Conservation (phyloP, 2,113 vertebrate species). For the Chiloscyllium plagiosum region DNA sequence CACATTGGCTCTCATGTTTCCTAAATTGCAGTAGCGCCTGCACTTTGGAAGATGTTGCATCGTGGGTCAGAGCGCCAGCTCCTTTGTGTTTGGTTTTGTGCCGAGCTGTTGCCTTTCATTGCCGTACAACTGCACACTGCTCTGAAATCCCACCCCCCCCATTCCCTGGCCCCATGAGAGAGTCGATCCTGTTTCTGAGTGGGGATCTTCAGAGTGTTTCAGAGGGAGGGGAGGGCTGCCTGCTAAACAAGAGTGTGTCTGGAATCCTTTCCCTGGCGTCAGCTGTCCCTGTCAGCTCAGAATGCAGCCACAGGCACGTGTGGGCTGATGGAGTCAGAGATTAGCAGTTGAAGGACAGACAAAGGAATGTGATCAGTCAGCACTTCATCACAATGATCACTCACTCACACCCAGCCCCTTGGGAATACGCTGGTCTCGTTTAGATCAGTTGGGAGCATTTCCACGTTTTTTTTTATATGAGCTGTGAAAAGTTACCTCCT, state of each 20-base stretch:
- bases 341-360: not conserved
- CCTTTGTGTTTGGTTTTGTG: not conserved
- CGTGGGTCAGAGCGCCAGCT: not conserved
- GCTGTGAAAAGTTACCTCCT: not conserved
- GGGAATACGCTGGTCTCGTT: not conserved
- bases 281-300: not conserved
- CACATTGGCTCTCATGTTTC: not conserved
- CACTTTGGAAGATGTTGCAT: not conserved
- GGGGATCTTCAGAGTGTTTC: not conserved
- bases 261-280: not conserved
- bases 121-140: not conserved
- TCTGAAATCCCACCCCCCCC: no score
- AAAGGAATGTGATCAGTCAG: not conserved
- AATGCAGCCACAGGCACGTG: not conserved
- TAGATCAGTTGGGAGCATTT: not conserved
- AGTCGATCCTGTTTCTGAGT: not conserved
- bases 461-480: not conserved
- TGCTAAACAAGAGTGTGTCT: not conserved
- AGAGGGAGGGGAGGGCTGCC: not conserved
- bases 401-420: not conserved
- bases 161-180: not conserved
- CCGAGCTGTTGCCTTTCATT: not conserved
- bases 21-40: not conserved
- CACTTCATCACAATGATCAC: not conserved
- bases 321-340: not conserved